phyloP scores from a whole-genome alignment of 2,797 vertebrate genomes.

The Jordanella pulchra region DNA sequence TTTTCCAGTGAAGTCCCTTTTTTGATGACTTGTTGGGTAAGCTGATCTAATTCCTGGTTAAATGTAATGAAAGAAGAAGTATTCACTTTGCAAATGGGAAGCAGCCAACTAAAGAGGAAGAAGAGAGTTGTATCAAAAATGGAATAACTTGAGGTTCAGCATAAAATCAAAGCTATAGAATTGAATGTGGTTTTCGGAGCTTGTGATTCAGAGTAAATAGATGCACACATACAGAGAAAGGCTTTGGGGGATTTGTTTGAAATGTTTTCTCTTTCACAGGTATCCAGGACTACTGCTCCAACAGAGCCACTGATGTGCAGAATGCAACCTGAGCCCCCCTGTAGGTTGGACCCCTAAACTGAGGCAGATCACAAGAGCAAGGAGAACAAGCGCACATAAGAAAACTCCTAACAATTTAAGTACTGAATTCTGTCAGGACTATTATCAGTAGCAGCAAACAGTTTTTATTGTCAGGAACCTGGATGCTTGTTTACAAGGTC shows the following conservation, averaged over 20 bases:
- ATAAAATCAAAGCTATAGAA: constrained; percentile 7
- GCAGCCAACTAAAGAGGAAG: constrained; percentile 39
- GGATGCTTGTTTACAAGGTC: background rate
- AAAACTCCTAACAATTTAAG: background rate
- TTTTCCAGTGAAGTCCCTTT: constrained; percentile 29
- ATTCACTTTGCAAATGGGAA: constrained; percentile 50
- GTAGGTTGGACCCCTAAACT: background rate
- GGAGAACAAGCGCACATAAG: background rate
- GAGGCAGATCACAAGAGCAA: background rate
- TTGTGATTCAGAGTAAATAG: background rate
- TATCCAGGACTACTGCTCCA: constrained; percentile 76
- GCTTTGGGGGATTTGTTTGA: background rate
- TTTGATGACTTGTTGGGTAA: constrained; percentile 56
- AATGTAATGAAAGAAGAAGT: constrained; percentile 62
- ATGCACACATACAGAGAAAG: background rate
- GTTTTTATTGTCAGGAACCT: constrained; percentile 2
- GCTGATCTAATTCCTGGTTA: constrained; percentile 33
- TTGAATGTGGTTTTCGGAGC: background rate
- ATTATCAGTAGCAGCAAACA: background rate
- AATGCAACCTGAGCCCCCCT: constrained; percentile 40
- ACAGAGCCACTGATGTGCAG: constrained; percentile 43
- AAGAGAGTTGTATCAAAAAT: constrained; percentile 15
- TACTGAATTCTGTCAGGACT: background rate
- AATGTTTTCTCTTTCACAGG: constrained; percentile 48
- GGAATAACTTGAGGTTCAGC: background rate